Evolutionary conservation across 2,113 vertebrate genomes (phyloP).

Genomic region (Elaphurus davidianus): DNA sequence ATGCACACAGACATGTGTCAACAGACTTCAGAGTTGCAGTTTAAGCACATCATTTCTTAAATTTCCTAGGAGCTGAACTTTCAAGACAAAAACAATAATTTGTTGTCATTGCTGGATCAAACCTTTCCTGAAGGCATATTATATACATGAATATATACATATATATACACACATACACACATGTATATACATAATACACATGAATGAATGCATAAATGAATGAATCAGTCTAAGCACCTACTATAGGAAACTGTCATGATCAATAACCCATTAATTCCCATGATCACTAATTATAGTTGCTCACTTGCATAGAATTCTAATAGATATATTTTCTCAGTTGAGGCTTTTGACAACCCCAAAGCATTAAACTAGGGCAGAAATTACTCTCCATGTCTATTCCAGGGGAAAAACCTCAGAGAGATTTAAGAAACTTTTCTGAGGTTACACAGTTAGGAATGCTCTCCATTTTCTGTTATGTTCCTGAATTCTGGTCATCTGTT

Average conservation of each 20-base stretch:
- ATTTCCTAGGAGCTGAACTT: constrained; percentile 46
- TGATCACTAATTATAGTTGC: not conserved
- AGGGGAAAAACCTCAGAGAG: not conserved
- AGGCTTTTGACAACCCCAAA: not conserved
- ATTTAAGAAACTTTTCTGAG: not conserved
- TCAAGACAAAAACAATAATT: constrained; percentile 72
- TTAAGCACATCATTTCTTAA: constrained; percentile 37
- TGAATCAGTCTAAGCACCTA: not conserved
- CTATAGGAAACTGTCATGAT: not conserved
- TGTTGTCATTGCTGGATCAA: not conserved
- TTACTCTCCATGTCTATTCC: not conserved
- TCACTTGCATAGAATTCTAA: not conserved
- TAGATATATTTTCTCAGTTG: not conserved
- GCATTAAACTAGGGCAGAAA: not conserved
- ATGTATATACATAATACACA: not conserved
- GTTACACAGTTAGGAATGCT: not conserved
- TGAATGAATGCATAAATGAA: not conserved
- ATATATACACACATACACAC: too few species aligned
- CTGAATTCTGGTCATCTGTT: not conserved
- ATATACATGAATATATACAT: not conserved
- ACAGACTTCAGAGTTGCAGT: constrained; percentile 50
- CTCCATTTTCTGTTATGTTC: not conserved
- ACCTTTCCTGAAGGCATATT: not conserved
- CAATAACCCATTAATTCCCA: not conserved
- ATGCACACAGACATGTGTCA: not conserved